Evolutionary conservation across 2,113 vertebrate genomes (phyloP).

Genomic region (Pterophyllum scalare): DNA sequence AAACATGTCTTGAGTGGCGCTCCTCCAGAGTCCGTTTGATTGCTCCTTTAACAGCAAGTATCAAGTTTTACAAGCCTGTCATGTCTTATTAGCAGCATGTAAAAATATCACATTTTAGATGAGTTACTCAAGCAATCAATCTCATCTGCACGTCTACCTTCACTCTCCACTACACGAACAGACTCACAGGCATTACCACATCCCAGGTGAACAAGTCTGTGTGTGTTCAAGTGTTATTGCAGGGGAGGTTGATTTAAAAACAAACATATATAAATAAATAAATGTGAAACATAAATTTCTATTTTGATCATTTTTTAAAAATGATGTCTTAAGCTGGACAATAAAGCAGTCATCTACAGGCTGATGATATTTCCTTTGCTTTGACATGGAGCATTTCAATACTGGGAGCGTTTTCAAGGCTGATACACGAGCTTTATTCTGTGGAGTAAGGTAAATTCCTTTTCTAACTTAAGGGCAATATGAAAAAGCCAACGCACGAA

Average conservation of each 20-base stretch:
- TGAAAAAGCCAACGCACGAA: slow-evolving; percentile 41
- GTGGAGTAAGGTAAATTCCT: too few species aligned
- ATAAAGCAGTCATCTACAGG: too few species aligned
- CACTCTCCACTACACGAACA: background rate
- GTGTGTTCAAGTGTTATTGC: slow-evolving; percentile 14
- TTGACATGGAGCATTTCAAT: too few species aligned
- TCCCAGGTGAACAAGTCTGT: slow-evolving; percentile 38
- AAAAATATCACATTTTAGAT: slow-evolving; percentile 63
- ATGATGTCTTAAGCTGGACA: background rate
- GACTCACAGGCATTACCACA: background rate
- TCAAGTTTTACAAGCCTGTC: slow-evolving; percentile 77
- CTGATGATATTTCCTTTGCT: background rate
- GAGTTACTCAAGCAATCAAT: slow-evolving; percentile 40
- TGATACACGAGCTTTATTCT: too few species aligned
- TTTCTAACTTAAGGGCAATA: background rate
- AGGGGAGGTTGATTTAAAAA: background rate
- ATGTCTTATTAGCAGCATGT: slow-evolving; percentile 63
- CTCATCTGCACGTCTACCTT: slow-evolving; percentile 47
- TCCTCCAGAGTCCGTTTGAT: slow-evolving; percentile 68
- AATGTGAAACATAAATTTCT: background rate
- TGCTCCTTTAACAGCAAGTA: slow-evolving; percentile 73
- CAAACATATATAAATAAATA: background rate
- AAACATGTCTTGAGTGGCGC: slow-evolving; percentile 82
- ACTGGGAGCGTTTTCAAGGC: too few species aligned
- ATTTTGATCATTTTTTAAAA: slow-evolving; percentile 32